Percentiles rank a stretch among this genome's conserved stretches.
These are phyloP conservation scores for Dilophus febrilis DNA, from an alignment of 2,888 invertebrate genomes.

Conservation along the genomic window DNA sequence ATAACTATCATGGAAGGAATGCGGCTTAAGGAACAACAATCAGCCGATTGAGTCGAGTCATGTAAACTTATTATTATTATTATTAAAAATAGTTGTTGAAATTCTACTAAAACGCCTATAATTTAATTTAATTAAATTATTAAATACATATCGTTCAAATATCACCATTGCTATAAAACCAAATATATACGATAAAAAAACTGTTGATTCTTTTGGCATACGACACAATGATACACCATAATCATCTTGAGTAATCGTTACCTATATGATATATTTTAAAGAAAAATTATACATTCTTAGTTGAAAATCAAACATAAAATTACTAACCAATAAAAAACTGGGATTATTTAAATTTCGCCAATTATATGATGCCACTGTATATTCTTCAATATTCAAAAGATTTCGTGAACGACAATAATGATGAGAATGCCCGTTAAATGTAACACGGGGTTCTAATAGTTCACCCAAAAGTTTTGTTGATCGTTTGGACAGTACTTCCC, in stretches of 20 bases:
- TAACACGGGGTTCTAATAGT: constrained; percentile 48
- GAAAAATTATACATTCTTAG: too few species aligned
- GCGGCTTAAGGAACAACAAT: background rate
- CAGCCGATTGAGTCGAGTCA: background rate
- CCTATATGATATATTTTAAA: too few species aligned
- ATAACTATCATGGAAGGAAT: background rate
- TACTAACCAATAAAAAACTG: constrained; percentile 69
- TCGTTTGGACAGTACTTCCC: constrained; percentile 80
- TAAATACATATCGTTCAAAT: background rate
- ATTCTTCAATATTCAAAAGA: constrained; percentile 41
- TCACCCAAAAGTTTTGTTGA: constrained; percentile 53
- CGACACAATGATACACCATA: constrained; percentile 62
- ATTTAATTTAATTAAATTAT: too few species aligned
- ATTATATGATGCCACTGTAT: constrained; percentile 85
- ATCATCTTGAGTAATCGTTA: too few species aligned
- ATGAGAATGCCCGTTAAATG: constrained; percentile 85
- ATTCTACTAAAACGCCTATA: too few species aligned
- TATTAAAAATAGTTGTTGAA: too few species aligned
- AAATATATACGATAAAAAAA: constrained; percentile 41
- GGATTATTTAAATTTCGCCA: constrained; percentile 91
- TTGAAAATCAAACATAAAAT: constrained; percentile 2
- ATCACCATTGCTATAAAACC: background rate
- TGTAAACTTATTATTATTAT: background rate
- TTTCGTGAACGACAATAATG: constrained; percentile 62
- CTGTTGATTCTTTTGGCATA: constrained; percentile 62